Percentiles rank a stretch among this genome's conserved stretches.
Evolutionary conservation across 2,113 vertebrate species (phyloP).

Genomic region (Microcebus ravelobensis): DNA sequence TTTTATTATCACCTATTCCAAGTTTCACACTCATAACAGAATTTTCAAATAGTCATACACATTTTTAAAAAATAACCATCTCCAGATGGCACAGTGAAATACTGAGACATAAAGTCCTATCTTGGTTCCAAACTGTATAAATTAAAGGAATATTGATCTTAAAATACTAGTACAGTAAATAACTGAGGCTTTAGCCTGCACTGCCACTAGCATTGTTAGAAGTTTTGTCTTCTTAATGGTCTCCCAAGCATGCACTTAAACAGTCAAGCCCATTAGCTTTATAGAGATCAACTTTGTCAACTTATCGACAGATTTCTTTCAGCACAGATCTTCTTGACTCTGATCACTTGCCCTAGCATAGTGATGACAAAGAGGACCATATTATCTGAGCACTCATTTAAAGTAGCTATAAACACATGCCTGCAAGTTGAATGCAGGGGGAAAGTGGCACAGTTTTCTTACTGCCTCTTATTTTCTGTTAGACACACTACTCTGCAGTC

Average conservation of each 20-base stretch:
- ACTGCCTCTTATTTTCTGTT: not conserved
- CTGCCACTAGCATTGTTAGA: not conserved
- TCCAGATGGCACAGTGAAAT: constrained; percentile 4
- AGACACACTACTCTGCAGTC: not conserved
- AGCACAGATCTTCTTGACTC: constrained; percentile 20
- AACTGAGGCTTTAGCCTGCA: constrained; percentile 29
- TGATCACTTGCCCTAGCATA: constrained; percentile 10
- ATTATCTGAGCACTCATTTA: constrained; percentile 54
- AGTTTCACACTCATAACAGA: not conserved
- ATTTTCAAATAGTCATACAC: not conserved
- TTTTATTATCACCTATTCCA: not conserved
- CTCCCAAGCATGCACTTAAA: constrained; percentile 56
- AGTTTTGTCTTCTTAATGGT: constrained; percentile 57
- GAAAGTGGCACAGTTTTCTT: not conserved
- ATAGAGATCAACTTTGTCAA: constrained; percentile 48
- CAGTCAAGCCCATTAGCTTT: constrained; percentile 52
- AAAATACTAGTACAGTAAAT: constrained; percentile 63
- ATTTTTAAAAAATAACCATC: constrained; percentile 32
- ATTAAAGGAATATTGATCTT: constrained; percentile 70
- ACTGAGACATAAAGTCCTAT: not conserved
- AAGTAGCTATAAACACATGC: constrained; percentile 40
- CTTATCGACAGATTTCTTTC: constrained; percentile 52
- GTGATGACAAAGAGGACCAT: constrained; percentile 29
- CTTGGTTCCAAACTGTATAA: constrained; percentile 47
- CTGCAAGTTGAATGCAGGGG: constrained; percentile 33